These are phyloP conservation scores for Galerucella nymphaeae DNA, from an alignment of 2,888 invertebrate genomes.

Conservation along the genomic window DNA sequence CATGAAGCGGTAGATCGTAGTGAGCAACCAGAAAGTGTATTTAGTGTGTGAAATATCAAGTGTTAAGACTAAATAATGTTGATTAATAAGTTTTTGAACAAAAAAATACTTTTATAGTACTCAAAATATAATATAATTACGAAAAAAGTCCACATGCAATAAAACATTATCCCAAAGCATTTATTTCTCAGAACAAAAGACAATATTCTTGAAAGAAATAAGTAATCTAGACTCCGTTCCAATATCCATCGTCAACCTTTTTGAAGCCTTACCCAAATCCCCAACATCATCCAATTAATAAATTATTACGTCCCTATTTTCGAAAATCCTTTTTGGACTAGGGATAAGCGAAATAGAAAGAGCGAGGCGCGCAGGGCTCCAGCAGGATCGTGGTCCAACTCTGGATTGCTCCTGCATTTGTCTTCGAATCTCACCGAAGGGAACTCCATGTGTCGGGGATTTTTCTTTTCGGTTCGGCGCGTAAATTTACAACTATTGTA, in stretches of 20 bases:
- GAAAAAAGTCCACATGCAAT: no score
- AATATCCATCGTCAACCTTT: slow-evolving; percentile 35
- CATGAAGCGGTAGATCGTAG: no score
- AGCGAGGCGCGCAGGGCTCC: slow-evolving; percentile 21
- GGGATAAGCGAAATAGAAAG: slow-evolving; percentile 22
- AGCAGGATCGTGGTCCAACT: slow-evolving; percentile 21
- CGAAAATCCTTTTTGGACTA: slow-evolving; percentile 36
- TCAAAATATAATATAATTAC: no score
- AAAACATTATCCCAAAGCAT: no score
- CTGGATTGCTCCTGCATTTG: slow-evolving; percentile 38
- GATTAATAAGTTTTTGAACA: no score
- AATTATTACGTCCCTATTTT: slow-evolving; percentile 39
- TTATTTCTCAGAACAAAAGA: neutral
- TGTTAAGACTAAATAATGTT: no score
- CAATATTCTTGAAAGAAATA: slow-evolving; percentile 10
- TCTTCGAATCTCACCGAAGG: slow-evolving; percentile 26
- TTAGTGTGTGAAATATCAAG: no score
- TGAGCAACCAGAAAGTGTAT: no score
- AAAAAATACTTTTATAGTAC: no score
- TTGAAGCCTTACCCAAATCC: slow-evolving; percentile 28
- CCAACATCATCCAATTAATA: slow-evolving; percentile 39
- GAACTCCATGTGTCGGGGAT: neutral
- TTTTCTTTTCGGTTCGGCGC: neutral
- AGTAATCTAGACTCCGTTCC: slow-evolving; percentile 21
- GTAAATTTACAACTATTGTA: neutral